A percentile compares a stretch with the other conserved stretches of the same genome.
Conservation (phyloP, 2,888 invertebrate genomes). For the Diploptera punctata region DNA sequence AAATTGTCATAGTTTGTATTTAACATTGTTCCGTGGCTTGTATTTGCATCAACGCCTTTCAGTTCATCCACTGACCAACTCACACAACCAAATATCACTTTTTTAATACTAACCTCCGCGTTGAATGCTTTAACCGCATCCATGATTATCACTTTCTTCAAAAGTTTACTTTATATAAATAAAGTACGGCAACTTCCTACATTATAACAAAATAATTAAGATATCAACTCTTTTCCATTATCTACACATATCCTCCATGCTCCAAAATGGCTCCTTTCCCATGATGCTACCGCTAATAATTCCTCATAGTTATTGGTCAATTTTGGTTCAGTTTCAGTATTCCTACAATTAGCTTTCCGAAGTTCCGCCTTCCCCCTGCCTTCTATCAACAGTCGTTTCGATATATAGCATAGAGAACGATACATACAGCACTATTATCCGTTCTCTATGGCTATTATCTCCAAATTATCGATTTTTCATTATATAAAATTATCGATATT, state of each 20-base stretch:
- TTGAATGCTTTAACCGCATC: conserved; percentile 88
- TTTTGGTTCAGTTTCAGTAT: conserved; percentile 8
- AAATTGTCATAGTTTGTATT: neutral
- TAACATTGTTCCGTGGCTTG: conserved; percentile 7
- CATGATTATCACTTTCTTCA: conserved; percentile 57
- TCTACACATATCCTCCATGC: conserved; percentile 14
- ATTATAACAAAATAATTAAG: neutral
- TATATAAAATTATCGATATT: too few species aligned
- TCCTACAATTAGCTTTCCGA: too few species aligned
- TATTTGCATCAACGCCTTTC: conserved; percentile 11
- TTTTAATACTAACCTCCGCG: conserved; percentile 71
- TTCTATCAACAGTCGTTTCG: too few species aligned
- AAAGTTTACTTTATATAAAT: neutral
- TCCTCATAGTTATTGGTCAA: neutral
- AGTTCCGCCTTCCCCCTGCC: too few species aligned
- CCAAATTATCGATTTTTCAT: too few species aligned
- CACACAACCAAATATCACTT: neutral
- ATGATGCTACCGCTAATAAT: conserved; percentile 6
- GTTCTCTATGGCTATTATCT: too few species aligned
- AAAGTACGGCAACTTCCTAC: neutral
- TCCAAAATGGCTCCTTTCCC: conserved; percentile 40
- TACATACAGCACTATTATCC: too few species aligned
- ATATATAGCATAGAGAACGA: too few species aligned
- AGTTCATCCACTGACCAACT: neutral
- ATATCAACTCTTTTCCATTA: conserved; percentile 5